phyloP scores from a whole-genome alignment of 2,797 vertebrate species.

The Trachops cirrhosus region DNA sequence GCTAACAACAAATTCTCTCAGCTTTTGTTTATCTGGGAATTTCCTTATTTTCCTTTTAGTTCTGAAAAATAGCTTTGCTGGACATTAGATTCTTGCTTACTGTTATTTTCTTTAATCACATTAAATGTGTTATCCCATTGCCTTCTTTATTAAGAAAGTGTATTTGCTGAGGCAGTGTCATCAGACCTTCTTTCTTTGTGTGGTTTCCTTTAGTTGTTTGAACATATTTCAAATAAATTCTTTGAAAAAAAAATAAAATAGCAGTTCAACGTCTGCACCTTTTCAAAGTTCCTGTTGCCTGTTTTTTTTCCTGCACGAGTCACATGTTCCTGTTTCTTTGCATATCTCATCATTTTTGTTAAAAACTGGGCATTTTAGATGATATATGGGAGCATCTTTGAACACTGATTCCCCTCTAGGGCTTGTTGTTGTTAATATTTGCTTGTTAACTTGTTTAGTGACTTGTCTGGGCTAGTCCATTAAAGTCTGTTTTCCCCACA shows the following conservation, averaged over 20 bases:
- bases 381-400: background rate
- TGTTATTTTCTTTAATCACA: conserved; percentile 10
- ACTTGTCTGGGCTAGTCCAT: background rate
- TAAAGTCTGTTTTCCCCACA: background rate
- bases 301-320: background rate
- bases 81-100: background rate
- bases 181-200: background rate
- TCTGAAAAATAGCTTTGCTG: background rate
- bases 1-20: background rate
- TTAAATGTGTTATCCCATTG: background rate
- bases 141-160: background rate
- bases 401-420: background rate
- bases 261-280: background rate
- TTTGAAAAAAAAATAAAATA: conserved; percentile 20
- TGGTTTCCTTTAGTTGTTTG: conserved; percentile 2
- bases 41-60: background rate
- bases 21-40: background rate
- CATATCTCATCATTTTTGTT: background rate
- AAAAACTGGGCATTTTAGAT: conserved; percentile 8
- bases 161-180: conserved; percentile 10
- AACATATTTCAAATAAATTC: conserved; percentile 24
- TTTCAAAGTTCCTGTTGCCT: background rate
- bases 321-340: background rate
- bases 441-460: conserved; percentile 5
- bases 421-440: background rate